Percentiles rank a stretch among this genome's conserved stretches.
phyloP scores from a whole-genome alignment of 1,140 invertebrate genomes.

The Battus philenor region DNA sequence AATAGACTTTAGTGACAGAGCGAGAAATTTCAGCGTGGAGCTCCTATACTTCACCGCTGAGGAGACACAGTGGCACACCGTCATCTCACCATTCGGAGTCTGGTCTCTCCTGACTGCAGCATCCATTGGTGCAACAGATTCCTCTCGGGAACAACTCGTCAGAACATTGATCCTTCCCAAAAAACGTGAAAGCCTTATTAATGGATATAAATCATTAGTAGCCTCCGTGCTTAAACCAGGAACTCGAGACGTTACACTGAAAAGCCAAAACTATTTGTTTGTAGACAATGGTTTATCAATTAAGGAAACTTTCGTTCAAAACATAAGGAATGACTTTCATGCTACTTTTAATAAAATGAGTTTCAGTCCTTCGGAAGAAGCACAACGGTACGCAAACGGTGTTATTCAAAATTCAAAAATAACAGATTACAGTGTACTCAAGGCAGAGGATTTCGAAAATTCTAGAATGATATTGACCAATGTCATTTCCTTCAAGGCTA shows the following conservation, averaged over 20 bases:
- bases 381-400: constrained; percentile 42
- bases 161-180: constrained; percentile 45
- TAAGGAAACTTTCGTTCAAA: constrained; percentile 27
- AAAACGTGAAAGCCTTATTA: constrained; percentile 29
- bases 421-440: constrained; percentile 47
- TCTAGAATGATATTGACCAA: constrained; percentile 84
- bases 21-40: constrained; percentile 64
- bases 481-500: constrained; percentile 87
- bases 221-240: constrained; percentile 32
- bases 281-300: constrained; percentile 47
- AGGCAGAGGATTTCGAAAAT: constrained; percentile 61
- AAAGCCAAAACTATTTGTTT: constrained; percentile 59
- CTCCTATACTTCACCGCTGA: constrained; percentile 47
- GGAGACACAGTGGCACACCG: constrained; percentile 49
- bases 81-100: constrained; percentile 64
- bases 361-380: constrained; percentile 45
- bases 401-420: constrained; percentile 48
- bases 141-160: constrained; percentile 24
- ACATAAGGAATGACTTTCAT: constrained; percentile 40
- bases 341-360: constrained; percentile 43
- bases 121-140: constrained; percentile 45
- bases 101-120: constrained; percentile 61
- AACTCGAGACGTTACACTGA: constrained; percentile 37
- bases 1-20: constrained; percentile 48
- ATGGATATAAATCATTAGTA: constrained; percentile 46